A percentile compares a stretch with the other conserved stretches of the same genome.
Conservation (phyloP, 2,888 invertebrate species). For the Pseudeuparius sepicola region DNA sequence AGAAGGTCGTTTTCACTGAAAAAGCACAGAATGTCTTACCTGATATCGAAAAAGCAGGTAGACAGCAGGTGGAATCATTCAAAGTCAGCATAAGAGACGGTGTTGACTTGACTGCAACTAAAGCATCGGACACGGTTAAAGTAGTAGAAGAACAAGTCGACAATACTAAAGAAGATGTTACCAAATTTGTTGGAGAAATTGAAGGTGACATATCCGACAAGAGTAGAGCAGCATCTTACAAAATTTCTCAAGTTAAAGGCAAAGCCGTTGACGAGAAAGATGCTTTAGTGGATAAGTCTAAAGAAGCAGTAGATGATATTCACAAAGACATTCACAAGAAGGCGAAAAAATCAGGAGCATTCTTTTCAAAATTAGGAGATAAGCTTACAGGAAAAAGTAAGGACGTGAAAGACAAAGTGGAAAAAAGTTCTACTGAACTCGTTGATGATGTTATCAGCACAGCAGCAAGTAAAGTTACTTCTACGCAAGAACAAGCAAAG, state of each 20-base stretch:
- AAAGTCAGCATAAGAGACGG: background rate
- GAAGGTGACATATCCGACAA: conserved; percentile 13
- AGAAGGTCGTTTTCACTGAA: conserved; percentile 19
- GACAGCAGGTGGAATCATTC: no score
- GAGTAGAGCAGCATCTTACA: conserved; percentile 23
- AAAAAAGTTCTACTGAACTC: conserved; percentile 10
- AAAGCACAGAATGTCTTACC: no score
- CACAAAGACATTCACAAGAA: conserved; percentile 20
- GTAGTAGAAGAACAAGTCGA: conserved; percentile 9
- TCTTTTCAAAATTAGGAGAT: conserved; percentile 21
- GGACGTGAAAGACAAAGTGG: no score
- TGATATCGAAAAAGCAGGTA: no score
- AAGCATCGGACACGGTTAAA: no score
- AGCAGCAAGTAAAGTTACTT: conserved; percentile 7
- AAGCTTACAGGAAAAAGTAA: no score
- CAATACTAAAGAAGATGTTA: background rate
- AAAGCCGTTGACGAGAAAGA: conserved; percentile 19
- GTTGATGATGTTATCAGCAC: conserved; percentile 10
- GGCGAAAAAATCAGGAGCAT: conserved; percentile 18
- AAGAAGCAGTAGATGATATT: conserved; percentile 16
- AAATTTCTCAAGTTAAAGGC: conserved; percentile 16
- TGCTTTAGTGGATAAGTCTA: conserved; percentile 24
- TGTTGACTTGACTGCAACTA: conserved; percentile 4
- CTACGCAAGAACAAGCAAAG: conserved; percentile 3
- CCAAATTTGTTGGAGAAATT: conserved; percentile 10